These are phyloP conservation scores for Eonycteris spelaea DNA, from an alignment of 2,113 vertebrate genomes.

Conservation along the genomic window DNA sequence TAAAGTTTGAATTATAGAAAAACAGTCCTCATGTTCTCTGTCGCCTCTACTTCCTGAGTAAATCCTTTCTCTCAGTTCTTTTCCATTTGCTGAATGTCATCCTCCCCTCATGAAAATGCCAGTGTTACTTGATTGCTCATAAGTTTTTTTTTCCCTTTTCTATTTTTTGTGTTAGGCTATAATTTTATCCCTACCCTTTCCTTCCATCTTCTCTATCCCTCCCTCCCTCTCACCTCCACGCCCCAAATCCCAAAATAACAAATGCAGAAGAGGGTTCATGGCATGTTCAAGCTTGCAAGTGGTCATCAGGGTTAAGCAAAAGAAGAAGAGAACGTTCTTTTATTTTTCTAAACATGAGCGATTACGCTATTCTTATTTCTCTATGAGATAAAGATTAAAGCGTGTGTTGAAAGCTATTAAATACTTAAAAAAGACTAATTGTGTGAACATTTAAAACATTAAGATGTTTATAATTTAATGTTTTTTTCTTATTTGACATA, in stretches of 20 bases:
- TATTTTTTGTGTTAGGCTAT: not conserved
- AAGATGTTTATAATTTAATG: not conserved
- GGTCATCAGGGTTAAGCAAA: not conserved
- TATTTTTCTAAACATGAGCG: not conserved
- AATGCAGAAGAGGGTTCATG: not conserved
- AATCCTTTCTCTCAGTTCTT: not conserved
- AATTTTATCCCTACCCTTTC: not conserved
- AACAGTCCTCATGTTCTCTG: not conserved
- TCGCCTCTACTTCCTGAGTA: not conserved
- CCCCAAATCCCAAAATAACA: not conserved
- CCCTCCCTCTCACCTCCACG: too few relatives aligned
- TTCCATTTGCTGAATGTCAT: not conserved
- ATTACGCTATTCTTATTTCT: not conserved
- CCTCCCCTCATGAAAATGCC: not conserved
- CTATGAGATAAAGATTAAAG: not conserved
- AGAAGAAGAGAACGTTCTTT: not conserved
- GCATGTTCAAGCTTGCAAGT: not conserved
- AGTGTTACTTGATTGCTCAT: not conserved
- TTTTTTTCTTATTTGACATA: not conserved
- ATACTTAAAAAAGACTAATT: not conserved
- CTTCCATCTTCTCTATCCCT: not conserved
- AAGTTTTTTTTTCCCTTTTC: not conserved
- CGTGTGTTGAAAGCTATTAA: not conserved
- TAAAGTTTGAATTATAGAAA: not conserved
- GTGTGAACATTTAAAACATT: not conserved